These are phyloP conservation scores for Melikaiella ostensackeni DNA, from an alignment of 2,888 invertebrate species.

Conservation along the genomic window DNA sequence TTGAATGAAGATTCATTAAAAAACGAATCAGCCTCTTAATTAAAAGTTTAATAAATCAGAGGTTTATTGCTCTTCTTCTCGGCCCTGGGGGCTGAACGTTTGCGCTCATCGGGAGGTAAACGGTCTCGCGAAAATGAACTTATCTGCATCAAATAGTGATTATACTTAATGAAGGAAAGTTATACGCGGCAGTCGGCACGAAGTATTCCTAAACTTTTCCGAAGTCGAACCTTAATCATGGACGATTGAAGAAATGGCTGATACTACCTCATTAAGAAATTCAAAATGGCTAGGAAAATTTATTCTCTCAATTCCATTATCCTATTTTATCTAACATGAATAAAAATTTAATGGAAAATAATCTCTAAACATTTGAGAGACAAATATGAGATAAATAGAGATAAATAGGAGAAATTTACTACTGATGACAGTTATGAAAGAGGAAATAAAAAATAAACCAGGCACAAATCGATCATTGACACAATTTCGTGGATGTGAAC, in stretches of 20 bases:
- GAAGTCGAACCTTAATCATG: conserved; percentile 64
- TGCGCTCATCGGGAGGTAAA: conserved; percentile 57
- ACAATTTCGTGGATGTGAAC: not conserved
- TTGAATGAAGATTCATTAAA: conserved; percentile 55
- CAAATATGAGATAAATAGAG: not conserved
- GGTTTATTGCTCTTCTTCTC: conserved; percentile 57
- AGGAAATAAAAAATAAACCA: not conserved
- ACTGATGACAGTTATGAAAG: no score
- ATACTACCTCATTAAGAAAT: conserved; percentile 62
- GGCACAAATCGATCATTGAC: not conserved
- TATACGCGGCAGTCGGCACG: conserved; percentile 59
- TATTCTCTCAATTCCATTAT: not conserved
- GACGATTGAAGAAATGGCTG: conserved; percentile 62
- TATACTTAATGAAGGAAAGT: conserved; percentile 70
- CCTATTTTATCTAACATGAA: not conserved
- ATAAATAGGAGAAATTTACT: not conserved
- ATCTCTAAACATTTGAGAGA: not conserved
- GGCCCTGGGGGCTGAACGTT: conserved; percentile 50
- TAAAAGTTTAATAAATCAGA: conserved; percentile 67
- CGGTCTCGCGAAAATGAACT: conserved; percentile 66
- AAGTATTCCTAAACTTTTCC: conserved; percentile 64
- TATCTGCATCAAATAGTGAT: conserved; percentile 72
- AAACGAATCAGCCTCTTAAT: conserved; percentile 67
- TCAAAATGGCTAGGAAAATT: conserved; percentile 6
- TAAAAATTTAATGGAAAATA: not conserved